phyloP scores from a whole-genome alignment of 2,113 vertebrate species.

The Xiphorhynchus elegans region DNA sequence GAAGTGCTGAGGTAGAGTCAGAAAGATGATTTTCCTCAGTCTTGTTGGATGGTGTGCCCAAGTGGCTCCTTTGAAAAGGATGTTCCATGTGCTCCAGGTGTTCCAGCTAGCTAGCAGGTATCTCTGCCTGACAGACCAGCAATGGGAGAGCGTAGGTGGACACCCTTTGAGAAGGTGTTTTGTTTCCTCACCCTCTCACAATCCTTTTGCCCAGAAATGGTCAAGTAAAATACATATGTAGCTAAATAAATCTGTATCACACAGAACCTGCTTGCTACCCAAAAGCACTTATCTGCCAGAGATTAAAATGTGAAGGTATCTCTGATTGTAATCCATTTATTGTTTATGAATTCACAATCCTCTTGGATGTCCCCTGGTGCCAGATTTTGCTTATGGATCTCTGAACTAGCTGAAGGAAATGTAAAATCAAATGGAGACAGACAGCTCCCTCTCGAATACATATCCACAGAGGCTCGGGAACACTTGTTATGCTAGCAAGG shows the following conservation, averaged over 20 bases:
- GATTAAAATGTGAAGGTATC: neutral
- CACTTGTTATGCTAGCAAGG: constrained; percentile 56
- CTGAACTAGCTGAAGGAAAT: constrained; percentile 48
- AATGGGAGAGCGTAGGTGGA: neutral
- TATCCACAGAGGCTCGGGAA: constrained; percentile 21
- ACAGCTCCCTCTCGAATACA: constrained; percentile 59
- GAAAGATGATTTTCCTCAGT: neutral
- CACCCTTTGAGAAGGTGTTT: neutral
- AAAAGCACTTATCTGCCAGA: constrained; percentile 1
- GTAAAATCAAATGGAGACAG: constrained; percentile 57
- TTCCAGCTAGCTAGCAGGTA: neutral
- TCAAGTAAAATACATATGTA: fast-evolving
- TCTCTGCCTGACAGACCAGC: neutral
- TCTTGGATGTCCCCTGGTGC: neutral
- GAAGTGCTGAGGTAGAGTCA: neutral
- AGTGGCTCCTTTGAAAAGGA: neutral
- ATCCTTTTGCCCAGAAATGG: neutral
- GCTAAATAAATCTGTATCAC: neutral
- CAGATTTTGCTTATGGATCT: constrained; percentile 39
- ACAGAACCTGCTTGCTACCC: neutral
- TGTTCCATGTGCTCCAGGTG: neutral
- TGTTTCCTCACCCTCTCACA: fast-evolving
- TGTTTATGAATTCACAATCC: constrained; percentile 46
- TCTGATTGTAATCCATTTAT: constrained; percentile 21
- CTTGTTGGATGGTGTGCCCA: fast-evolving